phyloP scores from a whole-genome alignment of 1,140 invertebrate genomes.

The Drosophila willistoni region DNA sequence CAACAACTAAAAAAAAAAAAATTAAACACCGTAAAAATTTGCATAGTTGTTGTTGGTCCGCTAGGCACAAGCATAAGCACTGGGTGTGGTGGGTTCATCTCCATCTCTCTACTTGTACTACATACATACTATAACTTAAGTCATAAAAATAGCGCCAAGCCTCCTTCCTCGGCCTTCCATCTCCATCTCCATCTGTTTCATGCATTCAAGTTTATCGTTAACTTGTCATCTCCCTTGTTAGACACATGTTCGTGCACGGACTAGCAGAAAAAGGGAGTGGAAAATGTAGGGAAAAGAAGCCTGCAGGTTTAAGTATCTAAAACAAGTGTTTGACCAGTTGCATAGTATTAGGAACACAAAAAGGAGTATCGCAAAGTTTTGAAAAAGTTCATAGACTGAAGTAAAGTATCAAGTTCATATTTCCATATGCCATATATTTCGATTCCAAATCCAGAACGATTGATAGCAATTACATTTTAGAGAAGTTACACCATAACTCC shows the following conservation, averaged over 20 bases:
- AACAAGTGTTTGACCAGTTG: slow-evolving; percentile 30
- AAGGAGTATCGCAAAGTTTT: too few species aligned
- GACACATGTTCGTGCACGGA: slow-evolving; percentile 49
- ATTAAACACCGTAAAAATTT: slow-evolving; percentile 80
- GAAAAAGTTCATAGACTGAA: too few species aligned
- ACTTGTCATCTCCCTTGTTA: slow-evolving; percentile 68
- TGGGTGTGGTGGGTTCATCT: slow-evolving; percentile 43
- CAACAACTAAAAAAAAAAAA: slow-evolving; percentile 78
- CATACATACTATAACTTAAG: slow-evolving; percentile 44
- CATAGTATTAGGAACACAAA: slow-evolving; percentile 27
- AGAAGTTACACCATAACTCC: too few species aligned
- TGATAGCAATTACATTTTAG: too few species aligned
- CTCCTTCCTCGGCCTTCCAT: slow-evolving; percentile 24
- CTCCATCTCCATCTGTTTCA: slow-evolving; percentile 7
- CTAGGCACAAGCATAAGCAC: slow-evolving; percentile 27
- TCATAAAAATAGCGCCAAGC: slow-evolving; percentile 77
- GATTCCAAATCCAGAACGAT: too few species aligned
- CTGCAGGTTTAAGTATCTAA: slow-evolving; percentile 20
- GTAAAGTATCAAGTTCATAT: too few species aligned
- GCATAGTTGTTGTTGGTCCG: slow-evolving; percentile 65
- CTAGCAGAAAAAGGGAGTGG: slow-evolving; percentile 60
- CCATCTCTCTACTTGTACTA: slow-evolving; percentile 19
- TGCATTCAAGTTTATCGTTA: slow-evolving; percentile 59
- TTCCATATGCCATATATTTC: too few species aligned
- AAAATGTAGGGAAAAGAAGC: slow-evolving; percentile 28